These are phyloP conservation scores for Caenorhabditis remanei DNA, from an alignment of 1,140 invertebrate species.

Conservation along the genomic window DNA sequence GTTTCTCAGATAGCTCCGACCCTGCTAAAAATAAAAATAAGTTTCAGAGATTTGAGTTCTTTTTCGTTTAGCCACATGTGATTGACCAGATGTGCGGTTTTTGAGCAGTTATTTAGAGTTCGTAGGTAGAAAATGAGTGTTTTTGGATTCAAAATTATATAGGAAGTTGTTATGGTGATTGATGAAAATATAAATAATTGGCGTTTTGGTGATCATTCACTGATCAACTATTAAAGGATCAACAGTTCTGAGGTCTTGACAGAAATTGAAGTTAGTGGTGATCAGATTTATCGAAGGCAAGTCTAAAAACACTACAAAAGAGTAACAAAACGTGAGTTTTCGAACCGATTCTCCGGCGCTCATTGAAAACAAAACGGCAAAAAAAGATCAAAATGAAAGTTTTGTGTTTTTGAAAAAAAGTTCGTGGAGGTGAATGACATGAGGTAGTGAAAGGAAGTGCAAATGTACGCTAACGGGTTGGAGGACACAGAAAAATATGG, in stretches of 20 bases:
- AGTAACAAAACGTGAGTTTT: no score
- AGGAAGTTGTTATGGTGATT: not conserved
- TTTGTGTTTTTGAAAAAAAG: conserved; percentile 21
- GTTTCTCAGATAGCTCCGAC: not conserved
- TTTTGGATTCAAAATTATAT: not conserved
- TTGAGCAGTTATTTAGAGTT: not conserved
- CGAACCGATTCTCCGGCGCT: not conserved
- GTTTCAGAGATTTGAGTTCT: not conserved
- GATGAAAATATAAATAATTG: not conserved
- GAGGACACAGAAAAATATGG: not conserved
- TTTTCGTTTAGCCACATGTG: not conserved
- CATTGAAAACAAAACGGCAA: not conserved
- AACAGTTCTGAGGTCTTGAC: no score
- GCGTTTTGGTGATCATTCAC: no score
- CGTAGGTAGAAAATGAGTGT: not conserved
- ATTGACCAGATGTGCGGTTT: conserved; percentile 26
- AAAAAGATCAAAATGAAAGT: not conserved
- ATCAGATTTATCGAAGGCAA: no score
- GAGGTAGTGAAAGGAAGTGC: not conserved
- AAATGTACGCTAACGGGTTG: not conserved
- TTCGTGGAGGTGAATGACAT: not conserved
- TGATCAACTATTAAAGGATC: no score
- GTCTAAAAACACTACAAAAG: no score
- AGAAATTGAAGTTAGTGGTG: no score
- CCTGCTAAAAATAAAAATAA: not conserved